Percentiles rank a stretch among this genome's conserved stretches.
These are phyloP conservation scores for Parnassius mnemosyne DNA, from an alignment of 2,888 invertebrate species.

Conservation along the genomic window DNA sequence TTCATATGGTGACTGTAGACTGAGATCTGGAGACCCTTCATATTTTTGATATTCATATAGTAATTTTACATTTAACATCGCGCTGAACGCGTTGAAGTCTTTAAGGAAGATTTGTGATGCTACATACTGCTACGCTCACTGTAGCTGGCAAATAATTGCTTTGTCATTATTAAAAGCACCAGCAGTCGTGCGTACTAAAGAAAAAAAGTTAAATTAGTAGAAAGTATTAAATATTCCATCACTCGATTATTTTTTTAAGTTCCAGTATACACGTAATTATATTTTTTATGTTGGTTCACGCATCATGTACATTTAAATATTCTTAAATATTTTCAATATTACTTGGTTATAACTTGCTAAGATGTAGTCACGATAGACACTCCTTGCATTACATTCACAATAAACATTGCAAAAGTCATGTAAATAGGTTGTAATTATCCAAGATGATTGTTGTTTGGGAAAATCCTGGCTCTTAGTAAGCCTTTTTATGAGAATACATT, in stretches of 20 bases:
- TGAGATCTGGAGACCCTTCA: too few species aligned
- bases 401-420: slow-evolving; percentile 11
- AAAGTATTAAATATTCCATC: too few species aligned
- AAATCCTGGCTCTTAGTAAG: slow-evolving; percentile 14
- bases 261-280: too few species aligned
- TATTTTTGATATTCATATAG: too few species aligned
- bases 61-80: too few species aligned
- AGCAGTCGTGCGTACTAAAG: too few species aligned
- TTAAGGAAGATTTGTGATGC: slow-evolving; percentile 5
- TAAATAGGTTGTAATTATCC: slow-evolving; percentile 16
- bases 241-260: too few species aligned
- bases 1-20: too few species aligned
- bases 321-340: not conserved
- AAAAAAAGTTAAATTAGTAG: too few species aligned
- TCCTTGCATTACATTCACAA: slow-evolving; percentile 14
- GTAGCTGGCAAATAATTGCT: slow-evolving; percentile 5
- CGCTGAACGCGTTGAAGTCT: slow-evolving; percentile 18
- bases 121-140: slow-evolving; percentile 17
- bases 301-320: not conserved
- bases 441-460: slow-evolving; percentile 6
- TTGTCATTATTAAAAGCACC: not conserved
- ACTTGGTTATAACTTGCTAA: not conserved
- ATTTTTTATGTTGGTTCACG: too few species aligned
- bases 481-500: slow-evolving; percentile 9
- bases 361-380: slow-evolving; percentile 18